phyloP scores from a whole-genome alignment of 2,797 vertebrate genomes.

The Poeciliopsis turneri region DNA sequence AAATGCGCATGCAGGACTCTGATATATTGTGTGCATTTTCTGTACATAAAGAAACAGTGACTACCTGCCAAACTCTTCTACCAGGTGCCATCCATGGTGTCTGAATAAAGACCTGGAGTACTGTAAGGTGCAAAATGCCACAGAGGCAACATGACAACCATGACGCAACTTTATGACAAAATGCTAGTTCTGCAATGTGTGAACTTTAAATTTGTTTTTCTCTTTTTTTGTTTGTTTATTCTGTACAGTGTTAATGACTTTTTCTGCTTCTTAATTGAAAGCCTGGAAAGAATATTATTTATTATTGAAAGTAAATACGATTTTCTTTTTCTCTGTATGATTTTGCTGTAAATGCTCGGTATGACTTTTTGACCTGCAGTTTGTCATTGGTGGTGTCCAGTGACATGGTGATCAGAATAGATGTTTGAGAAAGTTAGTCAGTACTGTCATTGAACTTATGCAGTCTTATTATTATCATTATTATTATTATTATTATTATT shows the following conservation, averaged over 20 bases:
- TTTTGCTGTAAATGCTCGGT: slow-evolving; percentile 73
- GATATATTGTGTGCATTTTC: slow-evolving; percentile 45
- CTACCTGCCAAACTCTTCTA: slow-evolving; percentile 61
- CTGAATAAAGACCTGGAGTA: slow-evolving; percentile 57
- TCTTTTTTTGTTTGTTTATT: slow-evolving; percentile 12
- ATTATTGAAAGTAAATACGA: slow-evolving; percentile 48
- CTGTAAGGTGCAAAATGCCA: slow-evolving; percentile 59
- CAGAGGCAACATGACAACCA: slow-evolving; percentile 47
- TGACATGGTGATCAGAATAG: slow-evolving; percentile 66
- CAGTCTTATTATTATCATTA: slow-evolving; percentile 51
- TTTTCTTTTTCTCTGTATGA: slow-evolving; percentile 54
- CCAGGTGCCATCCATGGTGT: slow-evolving; percentile 58
- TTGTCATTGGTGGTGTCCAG: slow-evolving; percentile 69
- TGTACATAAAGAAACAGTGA: slow-evolving; percentile 60
- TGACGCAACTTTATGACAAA: slow-evolving; percentile 51
- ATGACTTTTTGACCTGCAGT: slow-evolving; percentile 65
- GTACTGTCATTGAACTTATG: slow-evolving; percentile 59
- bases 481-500: slow-evolving; percentile 11
- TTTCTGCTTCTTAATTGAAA: slow-evolving; percentile 66
- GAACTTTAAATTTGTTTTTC: slow-evolving; percentile 11
- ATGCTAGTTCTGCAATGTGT: slow-evolving; percentile 52
- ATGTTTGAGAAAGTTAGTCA: slow-evolving; percentile 53
- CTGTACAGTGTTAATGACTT: slow-evolving; percentile 74
- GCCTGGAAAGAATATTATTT: slow-evolving; percentile 60
- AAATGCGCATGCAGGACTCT: slow-evolving; percentile 41